A percentile compares a stretch with the other conserved stretches of the same genome.
These are phyloP conservation scores for Lasioglossum leucozonium DNA, from an alignment of 2,888 invertebrate genomes.

Conservation along the genomic window DNA sequence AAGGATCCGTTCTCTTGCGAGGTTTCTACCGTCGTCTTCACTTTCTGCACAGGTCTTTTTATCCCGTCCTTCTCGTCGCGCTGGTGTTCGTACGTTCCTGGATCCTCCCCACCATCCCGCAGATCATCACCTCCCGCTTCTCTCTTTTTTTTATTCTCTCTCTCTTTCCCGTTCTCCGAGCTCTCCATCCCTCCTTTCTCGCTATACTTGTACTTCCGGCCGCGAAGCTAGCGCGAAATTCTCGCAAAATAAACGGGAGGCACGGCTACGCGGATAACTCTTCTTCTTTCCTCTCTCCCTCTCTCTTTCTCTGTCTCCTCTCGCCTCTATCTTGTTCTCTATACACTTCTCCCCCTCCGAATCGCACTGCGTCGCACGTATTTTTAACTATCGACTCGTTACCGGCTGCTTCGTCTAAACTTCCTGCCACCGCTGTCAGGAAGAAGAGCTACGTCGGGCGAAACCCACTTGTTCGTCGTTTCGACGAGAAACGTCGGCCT, in stretches of 20 bases:
- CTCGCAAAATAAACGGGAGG: slow-evolving; percentile 78
- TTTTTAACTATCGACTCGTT: slow-evolving; percentile 76
- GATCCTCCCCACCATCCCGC: slow-evolving; percentile 66
- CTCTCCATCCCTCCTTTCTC: slow-evolving; percentile 43
- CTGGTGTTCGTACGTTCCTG: slow-evolving; percentile 74
- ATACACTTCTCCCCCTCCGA: background rate
- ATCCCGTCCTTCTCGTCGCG: slow-evolving; percentile 35
- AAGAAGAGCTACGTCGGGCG: slow-evolving; percentile 63
- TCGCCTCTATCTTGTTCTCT: background rate
- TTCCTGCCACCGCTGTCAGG: slow-evolving; percentile 75
- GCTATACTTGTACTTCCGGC: slow-evolving; percentile 82
- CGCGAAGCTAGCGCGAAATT: slow-evolving; percentile 77
- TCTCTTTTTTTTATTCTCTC: slow-evolving; percentile 10
- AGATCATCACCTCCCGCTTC: slow-evolving; percentile 58
- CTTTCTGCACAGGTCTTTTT: slow-evolving; percentile 43
- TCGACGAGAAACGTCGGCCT: background rate
- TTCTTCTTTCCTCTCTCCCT: background rate
- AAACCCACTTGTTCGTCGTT: slow-evolving; percentile 57
- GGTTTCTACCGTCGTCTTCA: slow-evolving; percentile 51
- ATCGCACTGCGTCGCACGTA: slow-evolving; percentile 46
- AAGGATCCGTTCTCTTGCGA: slow-evolving; percentile 66
- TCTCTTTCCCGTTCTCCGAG: slow-evolving; percentile 38
- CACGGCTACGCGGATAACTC: slow-evolving; percentile 48
- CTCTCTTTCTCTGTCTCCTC: background rate
- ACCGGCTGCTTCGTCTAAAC: slow-evolving; percentile 72